These are phyloP conservation scores for Catamblyrhynchus diadema DNA, from an alignment of 2,797 vertebrate genomes.

Conservation along the genomic window DNA sequence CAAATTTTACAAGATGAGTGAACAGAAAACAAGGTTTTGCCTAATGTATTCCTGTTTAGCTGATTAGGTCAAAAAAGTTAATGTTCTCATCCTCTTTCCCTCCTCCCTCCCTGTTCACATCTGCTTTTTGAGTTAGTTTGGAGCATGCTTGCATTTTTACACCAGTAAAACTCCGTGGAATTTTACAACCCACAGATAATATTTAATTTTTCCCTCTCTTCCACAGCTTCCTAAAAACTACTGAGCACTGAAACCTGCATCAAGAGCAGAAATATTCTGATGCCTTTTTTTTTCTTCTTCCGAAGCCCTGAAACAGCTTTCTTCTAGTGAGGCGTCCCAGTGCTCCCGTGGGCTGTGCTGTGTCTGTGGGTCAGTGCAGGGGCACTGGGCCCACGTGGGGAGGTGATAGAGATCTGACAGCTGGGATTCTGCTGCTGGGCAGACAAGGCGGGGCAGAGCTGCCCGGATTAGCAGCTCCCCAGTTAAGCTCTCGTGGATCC, in stretches of 20 bases:
- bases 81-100: not conserved
- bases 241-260: not conserved
- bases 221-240: not conserved
- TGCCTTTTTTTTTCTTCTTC: not conserved
- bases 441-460: not conserved
- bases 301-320: not conserved
- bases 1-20: not conserved
- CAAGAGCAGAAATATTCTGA: not conserved
- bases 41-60: not conserved
- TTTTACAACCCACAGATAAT: slow-evolving; percentile 25
- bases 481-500: not conserved
- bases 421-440: not conserved
- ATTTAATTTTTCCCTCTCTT: not conserved
- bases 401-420: not conserved
- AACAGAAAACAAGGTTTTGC: not conserved
- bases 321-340: not conserved
- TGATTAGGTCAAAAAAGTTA: not conserved
- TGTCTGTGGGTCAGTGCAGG: not conserved
- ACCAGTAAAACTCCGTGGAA: not conserved
- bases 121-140: slow-evolving; percentile 35
- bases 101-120: not conserved
- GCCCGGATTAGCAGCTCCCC: not conserved
- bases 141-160: not conserved
- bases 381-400: not conserved
- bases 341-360: fast-evolving